Base-by-base conservation (phyloP, 2,797 vertebrate genomes). In the Leontocebus nigricollis region DNA sequence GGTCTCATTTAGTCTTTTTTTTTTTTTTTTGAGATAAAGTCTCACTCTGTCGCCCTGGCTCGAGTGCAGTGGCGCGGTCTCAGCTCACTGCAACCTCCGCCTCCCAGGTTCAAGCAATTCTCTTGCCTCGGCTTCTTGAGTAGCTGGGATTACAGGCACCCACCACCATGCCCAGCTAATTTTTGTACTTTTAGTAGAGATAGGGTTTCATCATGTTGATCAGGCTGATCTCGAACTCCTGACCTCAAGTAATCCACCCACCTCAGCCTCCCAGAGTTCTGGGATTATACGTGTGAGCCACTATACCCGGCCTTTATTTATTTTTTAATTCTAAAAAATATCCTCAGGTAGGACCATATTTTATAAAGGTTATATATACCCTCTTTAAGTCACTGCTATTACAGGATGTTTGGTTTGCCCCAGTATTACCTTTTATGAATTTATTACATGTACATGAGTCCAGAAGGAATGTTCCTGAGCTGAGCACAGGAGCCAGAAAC, bases 241-340 rank as follows among this genome's bases (percentile, higher is more conserved):
- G 61, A 67, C 33, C 33, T 67, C 61, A 67, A 9, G 61, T 67
- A 33, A 67, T 67, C 61, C 15, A 67, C 61, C 15, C 1, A 0
- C 61, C 61, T n/a, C 33, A n/a, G 61, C 61, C 61, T n/a, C 7
- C 61, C 15, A n/a, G 33, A n/a, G 61, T 19, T 33, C 15, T 67
- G 61, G 61, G 15, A 67, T 67, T 67, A 19, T 17, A 17, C 7
- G 1, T 33, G 61, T 17, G 15, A 73, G 24, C 70, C 70, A 41
- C 36, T 41, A 22, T 1, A 0, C 70, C 36, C 1, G 0, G 39
- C 22, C 3, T 77, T 48, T 48, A n/a, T 61, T 27, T 46, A 33
- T 84, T 73, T 85, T 83, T 20, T 50, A 77, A 76, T 73, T 89
- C 59, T 57, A 73, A 82, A 86, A 72, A 26, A 30, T 33, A 88